Percentiles rank a stretch among this genome's conserved stretches.
phyloP scores from a whole-genome alignment of 2,113 vertebrate species.

The Pollachius pollachius region DNA sequence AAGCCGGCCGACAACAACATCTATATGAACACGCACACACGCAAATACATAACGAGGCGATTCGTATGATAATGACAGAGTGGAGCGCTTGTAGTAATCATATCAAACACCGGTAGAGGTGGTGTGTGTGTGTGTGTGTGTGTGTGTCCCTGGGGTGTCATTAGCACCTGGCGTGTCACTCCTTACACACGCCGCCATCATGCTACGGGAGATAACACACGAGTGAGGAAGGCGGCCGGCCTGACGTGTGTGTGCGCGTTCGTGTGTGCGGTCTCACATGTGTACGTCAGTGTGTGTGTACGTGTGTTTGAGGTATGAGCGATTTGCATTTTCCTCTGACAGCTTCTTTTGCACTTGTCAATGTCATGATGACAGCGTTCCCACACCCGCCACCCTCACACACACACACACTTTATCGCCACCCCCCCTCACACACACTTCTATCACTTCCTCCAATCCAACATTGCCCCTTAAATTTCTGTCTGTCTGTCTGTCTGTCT shows the following conservation, averaged over 20 bases:
- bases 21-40: not conserved
- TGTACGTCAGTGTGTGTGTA: not conserved
- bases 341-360: not conserved
- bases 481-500: not conserved
- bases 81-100: no score
- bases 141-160: no score
- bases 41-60: not conserved
- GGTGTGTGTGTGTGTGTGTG: no score
- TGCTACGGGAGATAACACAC: not conserved
- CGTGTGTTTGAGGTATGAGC: not conserved
- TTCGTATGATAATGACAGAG: not conserved
- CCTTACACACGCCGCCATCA: not conserved
- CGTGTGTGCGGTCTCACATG: constrained; percentile 3
- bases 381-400: not conserved
- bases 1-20: constrained; percentile 29
- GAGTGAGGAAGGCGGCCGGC: no score
- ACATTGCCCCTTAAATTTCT: no score
- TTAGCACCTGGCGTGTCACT: no score
- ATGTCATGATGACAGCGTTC: not conserved
- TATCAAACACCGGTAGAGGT: no score
- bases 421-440: not conserved
- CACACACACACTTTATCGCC: not conserved
- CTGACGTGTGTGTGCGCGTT: constrained; percentile 3
- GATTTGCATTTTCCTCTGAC: constrained; percentile 1
- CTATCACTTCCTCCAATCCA: not conserved